phyloP scores from a whole-genome alignment of 1,140 invertebrate species.

The Aleiodes sp. region DNA sequence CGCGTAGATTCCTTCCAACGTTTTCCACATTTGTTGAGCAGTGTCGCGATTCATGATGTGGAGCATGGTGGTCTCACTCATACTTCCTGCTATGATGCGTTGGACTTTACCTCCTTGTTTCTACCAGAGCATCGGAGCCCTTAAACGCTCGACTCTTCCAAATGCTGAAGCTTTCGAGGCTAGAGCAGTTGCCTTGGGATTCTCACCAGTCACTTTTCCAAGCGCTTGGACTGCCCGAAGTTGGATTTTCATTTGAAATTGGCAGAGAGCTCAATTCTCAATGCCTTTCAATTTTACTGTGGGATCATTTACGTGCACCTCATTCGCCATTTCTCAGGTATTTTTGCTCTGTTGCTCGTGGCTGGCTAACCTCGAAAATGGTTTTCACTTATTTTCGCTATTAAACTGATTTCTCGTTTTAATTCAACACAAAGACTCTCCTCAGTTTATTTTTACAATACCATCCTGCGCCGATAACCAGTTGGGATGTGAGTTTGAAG shows the following conservation, averaged over 20 bases:
- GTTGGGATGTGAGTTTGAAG: too few relatives aligned
- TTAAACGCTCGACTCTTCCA: background rate
- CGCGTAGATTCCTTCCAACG: background rate
- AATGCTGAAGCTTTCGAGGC: background rate
- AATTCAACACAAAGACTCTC: too few relatives aligned
- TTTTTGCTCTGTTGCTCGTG: too few relatives aligned
- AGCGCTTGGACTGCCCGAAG: background rate
- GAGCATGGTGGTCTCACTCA: constrained; percentile 41
- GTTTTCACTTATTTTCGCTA: too few relatives aligned
- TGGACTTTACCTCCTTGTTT: constrained; percentile 38
- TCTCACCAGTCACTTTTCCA: background rate
- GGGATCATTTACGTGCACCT: too few relatives aligned
- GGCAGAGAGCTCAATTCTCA: background rate
- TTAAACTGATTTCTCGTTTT: too few relatives aligned
- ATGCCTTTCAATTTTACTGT: constrained; percentile 2
- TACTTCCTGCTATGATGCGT: constrained; percentile 38
- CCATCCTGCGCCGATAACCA: too few relatives aligned
- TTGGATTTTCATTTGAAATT: constrained; percentile 2
- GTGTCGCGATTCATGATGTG: constrained; percentile 47
- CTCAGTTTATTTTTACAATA: too few relatives aligned
- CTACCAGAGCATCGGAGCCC: constrained; percentile 23
- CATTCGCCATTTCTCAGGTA: too few relatives aligned
- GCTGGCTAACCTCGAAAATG: too few relatives aligned
- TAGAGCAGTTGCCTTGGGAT: background rate
- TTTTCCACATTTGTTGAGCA: constrained; percentile 50